A percentile compares a stretch with the other conserved stretches of the same genome.
Evolutionary conservation across 2,888 invertebrate species (phyloP).

Genomic region (Neoitamus cyanurus): DNA sequence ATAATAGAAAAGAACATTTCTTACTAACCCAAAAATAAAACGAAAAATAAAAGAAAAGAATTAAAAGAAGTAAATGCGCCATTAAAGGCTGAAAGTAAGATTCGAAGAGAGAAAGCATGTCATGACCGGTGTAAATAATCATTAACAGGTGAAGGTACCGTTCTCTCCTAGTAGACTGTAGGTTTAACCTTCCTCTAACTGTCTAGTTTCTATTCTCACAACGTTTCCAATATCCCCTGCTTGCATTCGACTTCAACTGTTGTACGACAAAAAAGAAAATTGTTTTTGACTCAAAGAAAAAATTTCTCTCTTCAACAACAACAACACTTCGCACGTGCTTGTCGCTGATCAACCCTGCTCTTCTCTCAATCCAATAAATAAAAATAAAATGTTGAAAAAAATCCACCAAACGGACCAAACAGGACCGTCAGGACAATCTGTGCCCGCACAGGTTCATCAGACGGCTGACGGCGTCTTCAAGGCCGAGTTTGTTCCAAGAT

Average conservation of each 20-base stretch:
- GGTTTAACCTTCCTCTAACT: conserved; percentile 11
- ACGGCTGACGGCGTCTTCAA: conserved; percentile 84
- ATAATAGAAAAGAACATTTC: conserved; percentile 10
- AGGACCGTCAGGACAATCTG: conserved; percentile 93
- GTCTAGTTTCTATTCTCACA: background rate
- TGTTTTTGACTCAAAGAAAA: conserved; percentile 49
- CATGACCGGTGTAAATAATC: conserved; percentile 7
- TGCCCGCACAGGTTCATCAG: conserved; percentile 89
- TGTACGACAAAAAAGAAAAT: conserved; percentile 48
- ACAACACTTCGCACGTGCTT: conserved; percentile 41
- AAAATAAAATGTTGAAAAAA: background rate
- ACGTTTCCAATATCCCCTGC: background rate
- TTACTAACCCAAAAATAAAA: conserved; percentile 29
- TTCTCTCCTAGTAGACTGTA: conserved; percentile 2
- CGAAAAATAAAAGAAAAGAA: conserved; percentile 35
- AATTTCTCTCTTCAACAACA: conserved; percentile 47
- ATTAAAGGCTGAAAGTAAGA: background rate
- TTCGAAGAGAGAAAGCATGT: conserved; percentile 39
- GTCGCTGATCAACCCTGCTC: conserved; percentile 20
- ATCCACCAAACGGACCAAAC: background rate
- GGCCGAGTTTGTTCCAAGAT: conserved; percentile 91
- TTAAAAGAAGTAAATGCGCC: background rate
- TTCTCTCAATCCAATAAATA: background rate
- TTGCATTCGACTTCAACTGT: background rate
- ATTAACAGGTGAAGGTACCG: conserved; percentile 21